A percentile compares a stretch with the other conserved stretches of the same genome.
Conservation (phyloP, 2,113 vertebrate genomes). For the Solea senegalensis region DNA sequence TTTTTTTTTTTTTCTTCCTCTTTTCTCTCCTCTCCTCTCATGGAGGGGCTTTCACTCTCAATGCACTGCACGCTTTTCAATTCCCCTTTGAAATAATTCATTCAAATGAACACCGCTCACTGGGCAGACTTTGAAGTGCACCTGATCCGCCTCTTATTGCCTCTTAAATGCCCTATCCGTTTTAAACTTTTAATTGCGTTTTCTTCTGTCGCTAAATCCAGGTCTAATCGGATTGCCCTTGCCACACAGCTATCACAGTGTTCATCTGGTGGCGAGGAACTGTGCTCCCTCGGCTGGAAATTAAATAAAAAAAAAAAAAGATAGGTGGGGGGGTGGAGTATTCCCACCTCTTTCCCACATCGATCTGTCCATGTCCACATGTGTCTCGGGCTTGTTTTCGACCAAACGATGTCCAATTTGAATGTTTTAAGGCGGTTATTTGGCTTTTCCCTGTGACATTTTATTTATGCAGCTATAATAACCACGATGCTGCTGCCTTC, state of each 20-base stretch:
- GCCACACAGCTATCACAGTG: conserved; percentile 54
- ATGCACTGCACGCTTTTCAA: conserved; percentile 62
- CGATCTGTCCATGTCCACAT: not conserved
- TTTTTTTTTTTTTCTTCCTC: not conserved
- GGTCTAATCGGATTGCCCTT: conserved; percentile 70
- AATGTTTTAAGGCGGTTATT: conserved; percentile 12
- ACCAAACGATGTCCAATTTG: not conserved
- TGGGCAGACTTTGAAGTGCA: conserved; percentile 71
- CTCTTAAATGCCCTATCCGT: conserved; percentile 60
- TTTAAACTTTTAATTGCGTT: conserved; percentile 79
- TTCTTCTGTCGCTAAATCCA: conserved; percentile 65
- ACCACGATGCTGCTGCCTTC: conserved; percentile 71
- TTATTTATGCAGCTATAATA: conserved; percentile 56
- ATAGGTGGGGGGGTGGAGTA: not conserved
- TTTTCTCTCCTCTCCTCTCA: not conserved
- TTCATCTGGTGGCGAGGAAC: conserved; percentile 63
- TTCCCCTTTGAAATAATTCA: conserved; percentile 65
- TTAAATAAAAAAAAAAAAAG: conserved; percentile 40
- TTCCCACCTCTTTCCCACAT: not conserved
- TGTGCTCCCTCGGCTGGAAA: conserved; percentile 64
- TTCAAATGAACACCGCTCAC: conserved; percentile 65
- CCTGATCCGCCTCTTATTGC: conserved; percentile 72
- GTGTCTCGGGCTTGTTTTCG: not conserved
- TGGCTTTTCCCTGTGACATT: conserved; percentile 26
- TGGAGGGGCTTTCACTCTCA: conserved; percentile 40